phyloP scores from a whole-genome alignment of 2,113 vertebrate species.

The Oriolus oriolus region DNA sequence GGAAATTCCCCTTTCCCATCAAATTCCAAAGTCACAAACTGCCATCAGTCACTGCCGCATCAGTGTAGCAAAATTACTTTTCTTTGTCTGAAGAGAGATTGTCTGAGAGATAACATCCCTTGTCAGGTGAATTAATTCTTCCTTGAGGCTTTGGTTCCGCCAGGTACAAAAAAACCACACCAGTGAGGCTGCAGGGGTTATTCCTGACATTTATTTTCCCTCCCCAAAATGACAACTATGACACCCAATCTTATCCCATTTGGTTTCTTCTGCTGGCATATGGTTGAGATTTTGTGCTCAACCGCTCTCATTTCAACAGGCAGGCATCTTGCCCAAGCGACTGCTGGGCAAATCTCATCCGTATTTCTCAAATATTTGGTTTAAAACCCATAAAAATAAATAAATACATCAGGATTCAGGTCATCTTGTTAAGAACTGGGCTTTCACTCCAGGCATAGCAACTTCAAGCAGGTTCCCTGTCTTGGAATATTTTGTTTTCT shows the following conservation, averaged over 20 bases:
- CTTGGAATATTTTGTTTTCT: neutral
- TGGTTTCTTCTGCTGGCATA: neutral
- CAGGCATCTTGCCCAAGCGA: neutral
- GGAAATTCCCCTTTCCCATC: neutral
- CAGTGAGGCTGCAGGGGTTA: accelerated
- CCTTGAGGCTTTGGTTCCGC: neutral
- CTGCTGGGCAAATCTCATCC: neutral
- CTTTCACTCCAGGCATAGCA: neutral
- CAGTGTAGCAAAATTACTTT: neutral
- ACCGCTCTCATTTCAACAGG: neutral
- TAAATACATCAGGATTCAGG: neutral
- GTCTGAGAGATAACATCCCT: neutral
- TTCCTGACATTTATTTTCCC: neutral
- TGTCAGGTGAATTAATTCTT: neutral
- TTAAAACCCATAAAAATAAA: neutral
- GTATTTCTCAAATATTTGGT: neutral
- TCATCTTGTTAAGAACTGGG: neutral
- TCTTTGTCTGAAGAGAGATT: neutral
- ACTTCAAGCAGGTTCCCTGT: neutral
- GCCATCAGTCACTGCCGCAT: accelerated
- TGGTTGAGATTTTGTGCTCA: neutral
- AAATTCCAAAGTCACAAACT: neutral
- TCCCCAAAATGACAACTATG: neutral
- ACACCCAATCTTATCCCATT: neutral
- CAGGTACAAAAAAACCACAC: neutral